phyloP scores from a whole-genome alignment of 2,888 invertebrate genomes.

The Thecophora atra region DNA sequence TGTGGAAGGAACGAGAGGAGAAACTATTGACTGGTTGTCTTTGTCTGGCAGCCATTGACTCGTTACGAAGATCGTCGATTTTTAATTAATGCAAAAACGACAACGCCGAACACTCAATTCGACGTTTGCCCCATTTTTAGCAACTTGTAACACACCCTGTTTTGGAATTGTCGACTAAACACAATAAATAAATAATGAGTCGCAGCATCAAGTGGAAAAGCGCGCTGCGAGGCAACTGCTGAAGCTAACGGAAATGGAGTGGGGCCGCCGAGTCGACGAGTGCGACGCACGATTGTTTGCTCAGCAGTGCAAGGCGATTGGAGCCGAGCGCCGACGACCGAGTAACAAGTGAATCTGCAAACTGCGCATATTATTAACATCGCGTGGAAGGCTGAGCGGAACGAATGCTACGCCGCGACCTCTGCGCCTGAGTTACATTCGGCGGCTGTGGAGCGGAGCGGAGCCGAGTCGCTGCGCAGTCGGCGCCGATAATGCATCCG shows the following conservation, averaged over 20 bases:
- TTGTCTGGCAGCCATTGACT: too few relatives aligned
- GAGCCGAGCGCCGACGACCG: background rate
- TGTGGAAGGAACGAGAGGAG: too few relatives aligned
- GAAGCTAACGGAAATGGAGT: background rate
- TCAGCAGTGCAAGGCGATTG: conserved; percentile 9
- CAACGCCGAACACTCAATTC: too few relatives aligned
- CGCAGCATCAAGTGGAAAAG: conserved; percentile 15
- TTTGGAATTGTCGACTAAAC: too few relatives aligned
- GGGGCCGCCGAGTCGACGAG: background rate
- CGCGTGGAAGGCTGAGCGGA: conserved; percentile 40
- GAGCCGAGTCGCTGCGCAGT: too few relatives aligned
- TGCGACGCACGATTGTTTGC: background rate
- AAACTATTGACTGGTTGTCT: too few relatives aligned
- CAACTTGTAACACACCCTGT: too few relatives aligned
- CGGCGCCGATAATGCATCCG: conserved; percentile 68
- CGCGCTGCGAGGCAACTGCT: background rate
- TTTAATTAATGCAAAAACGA: background rate
- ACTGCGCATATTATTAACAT: conserved; percentile 22
- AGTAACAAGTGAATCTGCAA: background rate
- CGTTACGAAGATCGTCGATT: too few relatives aligned
- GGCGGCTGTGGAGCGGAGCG: conserved; percentile 54
- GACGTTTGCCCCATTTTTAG: too few relatives aligned
- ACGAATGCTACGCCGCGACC: conserved; percentile 45
- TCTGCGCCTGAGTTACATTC: conserved; percentile 53
- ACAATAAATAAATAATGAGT: background rate